phyloP scores from a whole-genome alignment of 1,140 invertebrate species.

The Trissolcus basalis region DNA sequence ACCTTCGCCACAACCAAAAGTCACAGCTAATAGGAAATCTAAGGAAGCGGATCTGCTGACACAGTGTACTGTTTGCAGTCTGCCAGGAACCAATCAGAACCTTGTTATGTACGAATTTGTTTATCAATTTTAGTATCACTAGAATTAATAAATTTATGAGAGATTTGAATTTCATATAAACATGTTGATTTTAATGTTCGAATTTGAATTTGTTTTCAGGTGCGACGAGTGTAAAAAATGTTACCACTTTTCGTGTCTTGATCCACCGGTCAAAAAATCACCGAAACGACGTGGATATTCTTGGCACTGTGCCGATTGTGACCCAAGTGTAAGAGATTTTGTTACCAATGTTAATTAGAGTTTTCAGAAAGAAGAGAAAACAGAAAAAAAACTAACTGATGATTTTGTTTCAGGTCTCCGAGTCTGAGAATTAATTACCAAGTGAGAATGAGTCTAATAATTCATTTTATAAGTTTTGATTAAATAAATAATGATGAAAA shows the following conservation, averaged over 20 bases:
- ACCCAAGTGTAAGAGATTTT: slow-evolving; percentile 83
- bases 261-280: slow-evolving; percentile 94
- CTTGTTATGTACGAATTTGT: slow-evolving; percentile 82
- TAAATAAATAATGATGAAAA: too few relatives aligned
- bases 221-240: slow-evolving; percentile 94
- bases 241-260: slow-evolving; percentile 94
- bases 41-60: slow-evolving; percentile 75
- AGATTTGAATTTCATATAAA: neutral
- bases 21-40: slow-evolving; percentile 59
- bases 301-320: slow-evolving; percentile 97
- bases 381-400: slow-evolving; percentile 5
- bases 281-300: slow-evolving; percentile 95
- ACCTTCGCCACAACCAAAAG: slow-evolving; percentile 35
- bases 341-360: neutral
- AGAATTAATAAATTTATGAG: too few relatives aligned
- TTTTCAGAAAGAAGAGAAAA: slow-evolving; percentile 1
- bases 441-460: neutral
- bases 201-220: slow-evolving; percentile 74
- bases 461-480: too few relatives aligned
- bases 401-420: slow-evolving; percentile 71
- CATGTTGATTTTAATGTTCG: neutral
- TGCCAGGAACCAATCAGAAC: slow-evolving; percentile 79
- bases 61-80: slow-evolving; percentile 82
- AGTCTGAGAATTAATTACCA: slow-evolving; percentile 67
- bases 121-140: too few relatives aligned